Evolutionary conservation across 2,113 vertebrate genomes (phyloP).

Genomic region (Phodopus roborovskii): DNA sequence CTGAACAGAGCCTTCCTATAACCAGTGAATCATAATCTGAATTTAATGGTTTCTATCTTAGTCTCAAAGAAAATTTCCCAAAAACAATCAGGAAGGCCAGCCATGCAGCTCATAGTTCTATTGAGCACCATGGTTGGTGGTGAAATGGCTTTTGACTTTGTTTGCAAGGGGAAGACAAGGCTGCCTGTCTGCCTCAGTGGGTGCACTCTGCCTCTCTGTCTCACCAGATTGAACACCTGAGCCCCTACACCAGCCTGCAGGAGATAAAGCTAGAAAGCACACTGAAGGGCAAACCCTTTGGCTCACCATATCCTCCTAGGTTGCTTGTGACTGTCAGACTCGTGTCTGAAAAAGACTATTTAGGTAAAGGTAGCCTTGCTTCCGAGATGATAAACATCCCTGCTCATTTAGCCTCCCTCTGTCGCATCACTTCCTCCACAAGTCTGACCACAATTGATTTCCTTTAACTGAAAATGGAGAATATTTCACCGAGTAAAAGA

Average conservation of each 20-base stretch:
- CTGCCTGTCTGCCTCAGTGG: neutral
- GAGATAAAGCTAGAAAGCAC: neutral
- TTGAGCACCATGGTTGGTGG: neutral
- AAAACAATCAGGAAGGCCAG: conserved; percentile 6
- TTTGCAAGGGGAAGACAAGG: neutral
- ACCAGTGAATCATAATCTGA: neutral
- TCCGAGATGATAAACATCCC: conserved; percentile 61
- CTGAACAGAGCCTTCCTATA: neutral
- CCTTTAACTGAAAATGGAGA: conserved; percentile 61
- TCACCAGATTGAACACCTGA: neutral
- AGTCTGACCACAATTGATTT: conserved; percentile 62
- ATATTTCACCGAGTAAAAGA: conserved; percentile 48
- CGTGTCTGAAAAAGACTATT: conserved; percentile 61
- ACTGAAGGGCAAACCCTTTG: neutral
- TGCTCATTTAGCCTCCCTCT: conserved; percentile 58
- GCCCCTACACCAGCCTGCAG: neutral
- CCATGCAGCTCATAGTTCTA: neutral
- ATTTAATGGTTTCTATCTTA: conserved; percentile 29
- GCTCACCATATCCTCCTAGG: conserved; percentile 10
- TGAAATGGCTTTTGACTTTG: neutral
- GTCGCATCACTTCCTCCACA: conserved; percentile 44
- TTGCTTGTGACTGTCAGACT: neutral
- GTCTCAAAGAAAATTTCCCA: conserved; percentile 46
- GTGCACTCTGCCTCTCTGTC: neutral
- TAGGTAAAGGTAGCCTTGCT: conserved; percentile 71